phyloP scores from a whole-genome alignment of 37 sponge, comb jelly and placozoan species.

The Eunapius fragilis region DNA sequence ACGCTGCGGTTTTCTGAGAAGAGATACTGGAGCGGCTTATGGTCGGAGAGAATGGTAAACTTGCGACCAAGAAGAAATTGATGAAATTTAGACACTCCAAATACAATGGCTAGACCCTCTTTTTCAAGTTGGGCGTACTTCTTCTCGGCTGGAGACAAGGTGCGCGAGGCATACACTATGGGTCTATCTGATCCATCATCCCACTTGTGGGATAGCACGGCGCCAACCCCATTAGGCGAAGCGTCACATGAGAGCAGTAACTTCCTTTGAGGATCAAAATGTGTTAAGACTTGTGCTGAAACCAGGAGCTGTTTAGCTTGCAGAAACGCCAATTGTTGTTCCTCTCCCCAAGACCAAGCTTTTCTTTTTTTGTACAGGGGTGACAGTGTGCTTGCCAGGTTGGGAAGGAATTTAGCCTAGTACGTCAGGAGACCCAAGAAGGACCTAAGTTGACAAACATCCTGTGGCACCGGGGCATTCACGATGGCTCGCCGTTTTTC shows the following conservation, averaged over 20 bases:
- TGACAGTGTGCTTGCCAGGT: neutral
- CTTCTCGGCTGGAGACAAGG: no score
- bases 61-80: no score
- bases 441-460: conserved; percentile 23
- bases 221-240: conserved; percentile 36
- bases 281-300: conserved; percentile 1
- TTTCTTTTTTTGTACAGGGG: conserved; percentile 12
- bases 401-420: conserved; percentile 18
- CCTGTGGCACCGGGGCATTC: conserved; percentile 22
- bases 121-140: no score
- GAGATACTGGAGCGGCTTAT: conserved; percentile 37
- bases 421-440: conserved; percentile 28
- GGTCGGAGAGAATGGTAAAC: conserved; percentile 40
- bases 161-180: no score
- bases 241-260: conserved; percentile 24
- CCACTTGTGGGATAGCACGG: conserved; percentile 44
- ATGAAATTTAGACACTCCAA: conserved; percentile 43
- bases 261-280: conserved; percentile 20
- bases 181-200: no score
- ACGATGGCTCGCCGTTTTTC: conserved; percentile 33
- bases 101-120: conserved; percentile 31
- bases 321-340: conserved; percentile 31
- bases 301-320: conserved; percentile 33
- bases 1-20: neutral
- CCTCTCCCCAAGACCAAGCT: conserved; percentile 13